A percentile compares a stretch with the other conserved stretches of the same genome.
Evolutionary conservation across 2,113 vertebrate species (phyloP).

Genomic region (Cebidichthys violaceus): DNA sequence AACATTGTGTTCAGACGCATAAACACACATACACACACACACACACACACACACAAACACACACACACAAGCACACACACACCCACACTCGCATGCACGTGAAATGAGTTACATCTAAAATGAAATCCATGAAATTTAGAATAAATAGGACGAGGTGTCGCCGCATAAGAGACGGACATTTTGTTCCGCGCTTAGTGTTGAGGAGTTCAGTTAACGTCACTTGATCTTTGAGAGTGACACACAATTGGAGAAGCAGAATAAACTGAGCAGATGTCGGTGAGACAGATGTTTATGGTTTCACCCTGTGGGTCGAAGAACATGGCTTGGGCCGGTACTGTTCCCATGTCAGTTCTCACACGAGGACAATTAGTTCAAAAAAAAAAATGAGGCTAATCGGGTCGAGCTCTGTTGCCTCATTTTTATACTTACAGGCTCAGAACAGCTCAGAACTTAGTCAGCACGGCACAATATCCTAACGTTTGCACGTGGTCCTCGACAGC

Average conservation of each 20-base stretch:
- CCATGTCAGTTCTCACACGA: not conserved
- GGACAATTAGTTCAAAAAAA: conserved; percentile 4
- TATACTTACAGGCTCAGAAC: conserved; percentile 5
- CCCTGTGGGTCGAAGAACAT: not conserved
- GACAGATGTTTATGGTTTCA: conserved; percentile 36
- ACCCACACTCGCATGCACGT: conserved; percentile 30
- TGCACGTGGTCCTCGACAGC: conserved; percentile 1
- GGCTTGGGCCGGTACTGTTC: not conserved
- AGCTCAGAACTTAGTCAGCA: conserved; percentile 10
- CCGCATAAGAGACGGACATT: conserved; percentile 38
- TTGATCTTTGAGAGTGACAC: conserved; percentile 31
- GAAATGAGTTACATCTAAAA: conserved; percentile 56
- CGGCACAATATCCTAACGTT: conserved; percentile 24
- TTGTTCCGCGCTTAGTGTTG: conserved; percentile 37
- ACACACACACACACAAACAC: conserved; percentile 25
- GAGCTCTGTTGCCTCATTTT: conserved; percentile 13
- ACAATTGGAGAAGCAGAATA: conserved; percentile 19
- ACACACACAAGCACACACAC: not conserved
- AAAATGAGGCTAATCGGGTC: conserved; percentile 4
- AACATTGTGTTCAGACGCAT: conserved; percentile 85
- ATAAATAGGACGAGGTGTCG: conserved; percentile 43
- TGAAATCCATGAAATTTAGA: conserved; percentile 50
- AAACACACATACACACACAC: conserved; percentile 34
- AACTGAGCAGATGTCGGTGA: conserved; percentile 24
- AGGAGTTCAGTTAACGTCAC: conserved; percentile 7